A percentile compares a stretch with the other conserved stretches of the same genome.
phyloP scores from a whole-genome alignment of 2,113 vertebrate species.

The Ovis aries region DNA sequence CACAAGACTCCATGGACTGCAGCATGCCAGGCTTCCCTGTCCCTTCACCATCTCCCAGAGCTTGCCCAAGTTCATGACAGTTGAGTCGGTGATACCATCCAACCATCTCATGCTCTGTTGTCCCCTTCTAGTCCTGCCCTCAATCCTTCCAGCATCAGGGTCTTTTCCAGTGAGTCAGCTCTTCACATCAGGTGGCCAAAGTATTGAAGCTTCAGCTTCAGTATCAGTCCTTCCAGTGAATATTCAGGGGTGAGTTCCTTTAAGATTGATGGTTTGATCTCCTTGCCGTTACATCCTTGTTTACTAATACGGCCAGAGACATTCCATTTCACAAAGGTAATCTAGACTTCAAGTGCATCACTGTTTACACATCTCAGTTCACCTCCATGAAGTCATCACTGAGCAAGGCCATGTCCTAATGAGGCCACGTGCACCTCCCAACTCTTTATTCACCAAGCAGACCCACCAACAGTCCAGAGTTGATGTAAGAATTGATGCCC shows the following conservation, averaged over 20 bases:
- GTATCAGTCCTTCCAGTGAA: not conserved
- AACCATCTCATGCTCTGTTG: not conserved
- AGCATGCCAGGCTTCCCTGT: fast-evolving
- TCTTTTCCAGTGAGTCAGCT: not conserved
- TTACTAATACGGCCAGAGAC: not conserved
- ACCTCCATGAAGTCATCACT: not conserved
- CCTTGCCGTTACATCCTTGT: not conserved
- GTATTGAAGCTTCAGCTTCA: not conserved
- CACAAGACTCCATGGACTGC: not conserved
- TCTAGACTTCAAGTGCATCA: fast-evolving
- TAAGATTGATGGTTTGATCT: not conserved
- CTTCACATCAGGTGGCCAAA: not conserved
- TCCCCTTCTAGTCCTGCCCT: not conserved
- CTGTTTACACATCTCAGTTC: fast-evolving
- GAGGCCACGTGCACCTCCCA: not conserved
- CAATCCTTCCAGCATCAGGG: not conserved
- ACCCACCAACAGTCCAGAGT: not conserved
- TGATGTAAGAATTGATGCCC: not conserved
- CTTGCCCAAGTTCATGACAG: not conserved
- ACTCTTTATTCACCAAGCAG: not conserved
- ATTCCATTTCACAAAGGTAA: not conserved
- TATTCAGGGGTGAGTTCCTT: not conserved
- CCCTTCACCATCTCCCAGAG: not conserved
- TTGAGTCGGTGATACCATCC: not conserved
- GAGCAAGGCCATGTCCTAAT: no score